Base-by-base conservation (phyloP, 2,888 invertebrate species). In the Zaprionus lineosus region DNA sequence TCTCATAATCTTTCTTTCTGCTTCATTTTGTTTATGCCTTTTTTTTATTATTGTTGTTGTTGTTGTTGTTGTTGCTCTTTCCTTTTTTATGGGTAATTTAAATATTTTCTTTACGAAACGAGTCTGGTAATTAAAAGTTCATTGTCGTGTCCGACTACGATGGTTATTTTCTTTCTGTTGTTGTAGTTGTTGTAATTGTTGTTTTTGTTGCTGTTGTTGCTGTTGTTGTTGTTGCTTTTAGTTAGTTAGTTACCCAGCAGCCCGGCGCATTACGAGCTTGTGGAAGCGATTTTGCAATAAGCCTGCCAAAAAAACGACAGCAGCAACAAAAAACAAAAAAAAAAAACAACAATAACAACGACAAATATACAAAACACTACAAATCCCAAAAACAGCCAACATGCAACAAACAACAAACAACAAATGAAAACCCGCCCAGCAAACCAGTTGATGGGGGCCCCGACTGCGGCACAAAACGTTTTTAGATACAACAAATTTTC, bases 41-140 rank as follows among this genome's bases (percentile, higher is more conserved):
- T 41, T 6, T 19, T 26, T 50, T 18, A 5, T 12, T 2, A 15
- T 15, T 47, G 26, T 18, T 9, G n/a, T 16, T 7, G 11, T 19
- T 29, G 43, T 39, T 31, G 9, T 34, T 34, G 0, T 14, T 12
- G 0, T 3, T 18, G 3, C 16, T 33, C 12, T 29, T 33, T 36
- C n/a, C n/a, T n/a, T 56, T 43, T 46, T 43, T 56, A 39, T 44
- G 53, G 50, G 44, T 59, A 63, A 68, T 65, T 63, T 60, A 44
- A 50, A 66, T 63, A 60, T 62, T 55, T 78, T 55, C 66, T 74
- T 72, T 73, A 63, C 69, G 73, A 78, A 78, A 78, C 82, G 48
- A 73, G 74, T 76, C 75, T 53, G 62, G 84, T 77, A 78, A 78
- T 78, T 84, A 78, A 78, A 82, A 78, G 78, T 77, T 78, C 78